Base-by-base conservation (phyloP, 2,797 vertebrate species). In the Characodon lateralis region DNA sequence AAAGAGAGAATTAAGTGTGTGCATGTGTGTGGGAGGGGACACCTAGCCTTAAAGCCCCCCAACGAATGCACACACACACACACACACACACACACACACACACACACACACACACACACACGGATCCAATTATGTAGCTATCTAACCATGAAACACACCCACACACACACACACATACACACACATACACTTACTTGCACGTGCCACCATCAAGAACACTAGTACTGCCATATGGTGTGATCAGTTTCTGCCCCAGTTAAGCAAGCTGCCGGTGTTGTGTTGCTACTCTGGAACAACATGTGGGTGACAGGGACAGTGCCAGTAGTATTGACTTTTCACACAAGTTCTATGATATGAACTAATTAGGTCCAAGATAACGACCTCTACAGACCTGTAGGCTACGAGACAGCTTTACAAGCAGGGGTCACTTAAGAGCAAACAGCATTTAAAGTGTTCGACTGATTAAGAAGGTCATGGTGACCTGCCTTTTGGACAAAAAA, bases 161-260 rank as follows among this genome's bases (percentile, higher is more conserved):
- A 76, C 24, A 70, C 78, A 78, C 59, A 70, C 65, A 87, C 74
- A 31, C 31, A 31, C 78, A 78, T 55, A 70, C 65, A 87, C 74
- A 31, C 31, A 31, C 78, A 78, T 55, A 70, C 65, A 87, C 74
- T 63, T 63, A 66, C 1, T 41, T 41, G 75, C 55, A 66, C 65
- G 77, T 10, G 31, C 71, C 58, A 46, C 24, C 71, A 58, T 58
- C 74, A 71, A 72, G 68, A 43, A 83, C 78, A 82, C 81, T 79
- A 77, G 71, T 78, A 71, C 73, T 65, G 71, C 84, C 90, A 85
- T 88, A 87, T 91, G 89, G 83, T 66, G 70, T 53, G 68, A 86
- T 93, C 77, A 76, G 70, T 89, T 92, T 90, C 91, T 92, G 89
- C 89, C 76, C 88, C 86, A 92, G 78, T 90, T 93, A 69, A 85